Base-by-base conservation (phyloP, 2,888 invertebrate genomes). In the Synergus umbraculus region DNA sequence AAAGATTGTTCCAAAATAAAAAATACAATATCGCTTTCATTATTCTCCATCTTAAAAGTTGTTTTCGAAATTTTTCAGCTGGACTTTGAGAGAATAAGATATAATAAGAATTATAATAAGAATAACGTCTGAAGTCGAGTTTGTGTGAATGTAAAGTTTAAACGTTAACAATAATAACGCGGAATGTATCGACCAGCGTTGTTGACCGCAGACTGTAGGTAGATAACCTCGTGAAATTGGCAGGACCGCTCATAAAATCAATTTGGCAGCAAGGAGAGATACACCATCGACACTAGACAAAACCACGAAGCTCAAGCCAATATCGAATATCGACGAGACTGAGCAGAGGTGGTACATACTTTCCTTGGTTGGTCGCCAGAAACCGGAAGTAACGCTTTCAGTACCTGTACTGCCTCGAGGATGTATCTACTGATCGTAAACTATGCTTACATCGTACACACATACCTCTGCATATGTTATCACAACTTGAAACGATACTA, bases 211-310 rank as follows among this genome's bases (percentile, higher is more conserved):
- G 80, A 67, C 80, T 29, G 29, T 2, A 80, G 76, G 66, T 79
- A 79, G 79, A 79, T 65, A 81, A 81, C 79, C 73, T 60, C 76
- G 73, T 76, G 49, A 81, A 81, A 81, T 82, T 81, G 82, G 76
- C 81, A 79, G 81, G 76, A 58, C 76, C n/a, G 63, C 58, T 76
- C 58, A 64, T 66, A 79, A 81, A 82, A 80, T 81, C 80, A 81
- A 79, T 82, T 82, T 81, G 67, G 66, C 65, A 76, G n/a, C 15
- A n/a, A 49, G 63, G 46, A 43, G 4, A 49, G 79, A 12, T 54
- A 18, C 29, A 58, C 12, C 66, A 4, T 0, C n/a, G 66, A 66
- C 66, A 66, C 43, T 46, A 22, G 46, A 15, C 44, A 44, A 18
- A 58, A 54, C 49, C 37, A 54, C 18, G 37, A 73, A 54, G 54